phyloP scores from a whole-genome alignment of 2,888 invertebrate genomes.

The Exephanes ischioxanthus region DNA sequence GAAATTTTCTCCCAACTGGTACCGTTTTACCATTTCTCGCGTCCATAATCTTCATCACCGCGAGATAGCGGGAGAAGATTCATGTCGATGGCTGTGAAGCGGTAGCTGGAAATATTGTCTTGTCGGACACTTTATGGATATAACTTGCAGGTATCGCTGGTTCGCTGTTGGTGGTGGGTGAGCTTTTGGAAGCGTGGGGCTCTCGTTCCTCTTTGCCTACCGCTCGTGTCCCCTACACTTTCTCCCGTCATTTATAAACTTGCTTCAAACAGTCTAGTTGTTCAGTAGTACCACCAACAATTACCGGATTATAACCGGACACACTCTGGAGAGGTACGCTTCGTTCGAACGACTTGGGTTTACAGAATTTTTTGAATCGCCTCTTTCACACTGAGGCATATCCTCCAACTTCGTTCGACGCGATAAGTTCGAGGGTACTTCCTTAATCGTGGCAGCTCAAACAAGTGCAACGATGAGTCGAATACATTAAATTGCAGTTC shows the following conservation, averaged over 20 bases:
- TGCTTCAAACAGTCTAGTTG: constrained; percentile 77
- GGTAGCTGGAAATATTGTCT: too few relatives aligned
- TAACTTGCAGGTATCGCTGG: neutral
- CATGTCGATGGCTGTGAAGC: too few relatives aligned
- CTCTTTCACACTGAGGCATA: neutral
- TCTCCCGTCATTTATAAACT: constrained; percentile 84
- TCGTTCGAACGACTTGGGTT: neutral
- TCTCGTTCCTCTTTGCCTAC: constrained; percentile 58
- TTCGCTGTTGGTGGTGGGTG: constrained; percentile 1
- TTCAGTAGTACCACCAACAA: constrained; percentile 81
- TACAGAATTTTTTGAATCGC: neutral
- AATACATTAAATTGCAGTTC: neutral
- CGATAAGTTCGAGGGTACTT: too few relatives aligned
- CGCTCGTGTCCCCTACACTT: constrained; percentile 76
- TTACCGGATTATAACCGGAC: constrained; percentile 72
- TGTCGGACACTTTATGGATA: too few relatives aligned
- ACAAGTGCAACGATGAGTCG: neutral
- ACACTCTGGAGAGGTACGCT: constrained; percentile 57
- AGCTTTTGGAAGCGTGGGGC: constrained; percentile 72
- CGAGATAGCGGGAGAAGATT: too few relatives aligned
- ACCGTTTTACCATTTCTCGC: too few relatives aligned
- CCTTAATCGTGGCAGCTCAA: neutral
- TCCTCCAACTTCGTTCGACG: too few relatives aligned
- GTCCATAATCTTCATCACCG: too few relatives aligned
- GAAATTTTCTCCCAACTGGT: neutral